These are phyloP conservation scores for Dendropsophus ebraccatus DNA, from an alignment of 2,113 vertebrate genomes.

Conservation along the genomic window DNA sequence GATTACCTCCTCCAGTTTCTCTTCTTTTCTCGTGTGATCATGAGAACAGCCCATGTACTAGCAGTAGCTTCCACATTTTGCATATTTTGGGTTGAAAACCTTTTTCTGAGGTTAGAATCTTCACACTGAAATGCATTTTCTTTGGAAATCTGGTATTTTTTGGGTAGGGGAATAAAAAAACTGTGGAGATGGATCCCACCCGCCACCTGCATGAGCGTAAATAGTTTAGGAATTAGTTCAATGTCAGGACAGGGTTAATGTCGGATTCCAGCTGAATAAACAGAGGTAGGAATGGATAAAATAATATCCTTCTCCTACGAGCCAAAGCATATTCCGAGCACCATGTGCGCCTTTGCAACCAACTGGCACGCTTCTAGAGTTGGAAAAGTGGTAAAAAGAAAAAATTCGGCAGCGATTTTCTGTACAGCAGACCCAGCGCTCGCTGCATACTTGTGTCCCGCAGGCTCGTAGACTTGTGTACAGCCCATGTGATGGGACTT, in stretches of 20 bases:
- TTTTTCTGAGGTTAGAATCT: not conserved
- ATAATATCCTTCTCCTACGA: constrained; percentile 39
- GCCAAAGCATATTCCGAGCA: constrained; percentile 30
- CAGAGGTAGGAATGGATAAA: constrained; percentile 42
- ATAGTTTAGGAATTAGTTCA: not conserved
- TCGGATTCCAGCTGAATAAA: constrained; percentile 43
- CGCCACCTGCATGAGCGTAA: not conserved
- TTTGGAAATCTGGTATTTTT: not conserved
- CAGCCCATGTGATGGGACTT: not conserved
- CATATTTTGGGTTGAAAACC: not conserved
- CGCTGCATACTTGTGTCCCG: not conserved
- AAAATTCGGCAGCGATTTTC: not conserved
- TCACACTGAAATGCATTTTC: not conserved
- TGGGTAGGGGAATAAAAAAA: not conserved
- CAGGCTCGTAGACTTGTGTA: not conserved
- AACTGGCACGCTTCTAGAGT: constrained; percentile 14
- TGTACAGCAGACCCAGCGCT: not conserved
- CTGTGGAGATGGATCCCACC: not conserved
- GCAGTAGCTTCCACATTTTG: not conserved
- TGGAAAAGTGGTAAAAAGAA: constrained; percentile 16
- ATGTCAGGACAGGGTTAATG: constrained; percentile 34
- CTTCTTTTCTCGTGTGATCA: not conserved
- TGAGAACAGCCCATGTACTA: not conserved
- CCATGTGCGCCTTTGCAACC: constrained; percentile 44
- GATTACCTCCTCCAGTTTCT: too few relatives aligned